A percentile compares a stretch with the other conserved stretches of the same genome.
Conservation (phyloP, 2,113 vertebrate genomes). For the Anoplopoma fimbria region DNA sequence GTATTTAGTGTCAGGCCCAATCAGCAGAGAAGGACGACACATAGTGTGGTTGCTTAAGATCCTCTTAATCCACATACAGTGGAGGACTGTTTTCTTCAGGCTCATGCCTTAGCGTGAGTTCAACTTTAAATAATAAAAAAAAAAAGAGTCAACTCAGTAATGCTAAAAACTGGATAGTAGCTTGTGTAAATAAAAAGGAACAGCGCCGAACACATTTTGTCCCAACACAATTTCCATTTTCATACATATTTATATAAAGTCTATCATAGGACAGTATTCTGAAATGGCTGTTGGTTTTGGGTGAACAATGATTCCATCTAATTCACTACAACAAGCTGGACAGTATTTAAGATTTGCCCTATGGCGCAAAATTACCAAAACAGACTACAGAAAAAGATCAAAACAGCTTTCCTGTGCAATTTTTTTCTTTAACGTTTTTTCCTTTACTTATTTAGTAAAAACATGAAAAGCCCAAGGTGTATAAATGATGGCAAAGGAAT, state of each 20-base stretch:
- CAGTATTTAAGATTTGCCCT: slow-evolving; percentile 9
- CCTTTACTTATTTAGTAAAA: not conserved
- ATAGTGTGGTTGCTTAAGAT: slow-evolving; percentile 37
- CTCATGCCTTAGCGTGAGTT: not conserved
- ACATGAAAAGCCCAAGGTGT: slow-evolving; percentile 40
- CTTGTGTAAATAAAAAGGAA: slow-evolving; percentile 56
- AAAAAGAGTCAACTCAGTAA: slow-evolving; percentile 11
- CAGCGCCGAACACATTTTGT: slow-evolving; percentile 8
- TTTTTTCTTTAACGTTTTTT: not conserved
- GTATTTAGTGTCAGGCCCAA: slow-evolving; percentile 72
- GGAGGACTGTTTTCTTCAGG: slow-evolving; percentile 23
- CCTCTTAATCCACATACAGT: slow-evolving; percentile 32
- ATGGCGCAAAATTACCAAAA: not conserved
- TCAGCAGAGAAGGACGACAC: slow-evolving; percentile 42
- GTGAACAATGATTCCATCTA: not conserved
- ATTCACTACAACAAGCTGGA: slow-evolving; percentile 6
- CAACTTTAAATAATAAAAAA: slow-evolving; percentile 28
- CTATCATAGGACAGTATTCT: slow-evolving; percentile 22
- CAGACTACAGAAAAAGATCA: not conserved
- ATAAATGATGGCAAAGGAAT: slow-evolving; percentile 27
- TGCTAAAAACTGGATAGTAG: slow-evolving; percentile 13
- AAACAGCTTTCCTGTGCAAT: not conserved
- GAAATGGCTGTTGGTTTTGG: slow-evolving; percentile 5
- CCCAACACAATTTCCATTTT: slow-evolving; percentile 4
- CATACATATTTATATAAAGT: slow-evolving; percentile 44